Base-by-base conservation (phyloP, 2,888 invertebrate genomes). In the Tipula unca region DNA sequence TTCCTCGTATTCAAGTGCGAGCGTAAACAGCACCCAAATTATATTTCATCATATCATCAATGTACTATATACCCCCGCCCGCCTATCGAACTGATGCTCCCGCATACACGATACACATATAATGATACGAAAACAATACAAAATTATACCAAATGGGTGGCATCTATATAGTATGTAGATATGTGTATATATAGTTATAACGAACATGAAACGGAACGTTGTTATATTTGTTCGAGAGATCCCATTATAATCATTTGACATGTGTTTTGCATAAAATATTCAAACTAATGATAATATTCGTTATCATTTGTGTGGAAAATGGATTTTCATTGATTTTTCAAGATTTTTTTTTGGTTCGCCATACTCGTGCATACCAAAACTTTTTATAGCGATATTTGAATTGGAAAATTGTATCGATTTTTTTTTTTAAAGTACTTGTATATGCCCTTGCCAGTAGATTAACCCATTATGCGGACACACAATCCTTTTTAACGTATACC, bases 211-310 rank as follows among this genome's bases (percentile, higher is more conserved):
- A 69, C 69, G 25, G 25, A 25, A 25, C 48, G 17, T 48, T 48
- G 17, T 48, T n/a, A 0, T 17, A 10, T 69, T 69, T 69, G 69
- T 69, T 69, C 25, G 69, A 69, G 69, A 69, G 6, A 69, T 69
- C 69, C 69, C 69, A 69, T 69, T 69, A 69, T 69, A 69, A 69
- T 69, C 69, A 69, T 69, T 69, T 69, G 69, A 69, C 69, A 69
- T 69, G 25, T 69, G 69, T 69, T 69, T 69, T 69, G 69, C 69
- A 69, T 69, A 69, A 69, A 25, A 69, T 25, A 69, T 69, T 69
- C 69, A 69, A 69, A 69, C 69, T 69, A 69, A 69, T 69, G 69
- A 69, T 69, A 69, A 69, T 69, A 69, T 69, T 69, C 69, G 69
- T 69, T 48, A 69, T 69, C 69, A 69, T 69, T 69, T 69, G 20